These are phyloP conservation scores for Ceratitis capitata DNA, from an alignment of 1,140 invertebrate species.

Conservation along the genomic window DNA sequence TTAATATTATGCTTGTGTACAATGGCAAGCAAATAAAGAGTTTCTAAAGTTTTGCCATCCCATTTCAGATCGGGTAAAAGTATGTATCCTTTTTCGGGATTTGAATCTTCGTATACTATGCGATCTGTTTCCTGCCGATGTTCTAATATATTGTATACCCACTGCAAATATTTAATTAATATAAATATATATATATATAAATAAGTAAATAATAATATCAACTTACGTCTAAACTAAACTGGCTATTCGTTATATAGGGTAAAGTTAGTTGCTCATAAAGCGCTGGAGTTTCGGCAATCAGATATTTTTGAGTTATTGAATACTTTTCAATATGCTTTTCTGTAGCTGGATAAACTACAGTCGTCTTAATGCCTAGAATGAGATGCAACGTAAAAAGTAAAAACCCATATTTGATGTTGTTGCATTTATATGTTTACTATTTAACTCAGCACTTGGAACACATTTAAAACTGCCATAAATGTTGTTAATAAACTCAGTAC, in stretches of 20 bases:
- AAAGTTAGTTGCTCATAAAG: constrained; percentile 83
- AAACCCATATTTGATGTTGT: no score
- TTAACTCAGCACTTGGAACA: constrained; percentile 70
- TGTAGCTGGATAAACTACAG: constrained; percentile 91
- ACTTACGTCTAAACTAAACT: constrained; percentile 80
- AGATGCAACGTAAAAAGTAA: no score
- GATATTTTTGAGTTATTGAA: constrained; percentile 74
- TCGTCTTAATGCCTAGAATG: constrained; percentile 80
- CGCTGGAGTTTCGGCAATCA: constrained; percentile 86
- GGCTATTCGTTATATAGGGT: constrained; percentile 76
- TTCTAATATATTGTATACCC: constrained; percentile 96
- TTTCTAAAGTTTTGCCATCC: constrained; percentile 81
- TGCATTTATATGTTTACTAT: constrained; percentile 69
- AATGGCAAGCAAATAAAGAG: constrained; percentile 87
- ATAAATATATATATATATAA: not conserved
- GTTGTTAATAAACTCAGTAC: constrained; percentile 82
- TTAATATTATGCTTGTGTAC: constrained; percentile 77
- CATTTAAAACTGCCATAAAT: constrained; percentile 87
- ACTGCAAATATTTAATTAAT: constrained; percentile 69
- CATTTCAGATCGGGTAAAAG: constrained; percentile 94
- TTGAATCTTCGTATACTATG: constrained; percentile 85
- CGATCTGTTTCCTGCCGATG: constrained; percentile 89
- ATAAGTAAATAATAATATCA: not conserved
- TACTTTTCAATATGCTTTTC: constrained; percentile 92
- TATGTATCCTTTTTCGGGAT: constrained; percentile 85